Evolutionary conservation across 2,113 vertebrate genomes (phyloP).

Genomic region (Smithornis capensis): DNA sequence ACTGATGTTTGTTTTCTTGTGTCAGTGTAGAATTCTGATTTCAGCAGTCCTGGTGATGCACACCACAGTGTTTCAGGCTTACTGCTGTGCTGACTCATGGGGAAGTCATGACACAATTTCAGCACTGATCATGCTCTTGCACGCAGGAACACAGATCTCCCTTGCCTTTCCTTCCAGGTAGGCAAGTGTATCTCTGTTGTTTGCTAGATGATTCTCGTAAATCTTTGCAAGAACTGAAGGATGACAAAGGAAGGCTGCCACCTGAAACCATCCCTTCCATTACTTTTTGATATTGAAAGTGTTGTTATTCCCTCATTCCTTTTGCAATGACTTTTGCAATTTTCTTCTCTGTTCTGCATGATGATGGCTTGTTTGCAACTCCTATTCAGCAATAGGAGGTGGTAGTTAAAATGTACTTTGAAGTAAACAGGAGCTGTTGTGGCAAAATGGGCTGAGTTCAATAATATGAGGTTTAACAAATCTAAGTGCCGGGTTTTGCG

Average conservation of each 20-base stretch:
- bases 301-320: not conserved
- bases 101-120: not conserved
- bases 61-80: not conserved
- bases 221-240: not conserved
- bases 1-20: not conserved
- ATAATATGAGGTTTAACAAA: too few species aligned
- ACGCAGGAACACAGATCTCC: not conserved
- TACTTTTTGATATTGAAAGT: not conserved
- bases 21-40: not conserved
- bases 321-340: not conserved
- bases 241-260: not conserved
- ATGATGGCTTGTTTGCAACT: not conserved
- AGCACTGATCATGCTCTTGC: not conserved
- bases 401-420: not conserved
- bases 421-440: not conserved
- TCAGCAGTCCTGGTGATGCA: not conserved
- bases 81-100: not conserved
- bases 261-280: rapidly evolving
- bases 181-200: not conserved
- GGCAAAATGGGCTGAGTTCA: too few species aligned
- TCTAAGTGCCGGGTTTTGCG: too few species aligned
- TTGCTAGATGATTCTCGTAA: not conserved
- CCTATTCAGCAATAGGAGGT: not conserved
- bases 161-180: not conserved
- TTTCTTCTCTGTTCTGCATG: not conserved